phyloP scores from a whole-genome alignment of 2,113 vertebrate species.

The Grantiella picta region DNA sequence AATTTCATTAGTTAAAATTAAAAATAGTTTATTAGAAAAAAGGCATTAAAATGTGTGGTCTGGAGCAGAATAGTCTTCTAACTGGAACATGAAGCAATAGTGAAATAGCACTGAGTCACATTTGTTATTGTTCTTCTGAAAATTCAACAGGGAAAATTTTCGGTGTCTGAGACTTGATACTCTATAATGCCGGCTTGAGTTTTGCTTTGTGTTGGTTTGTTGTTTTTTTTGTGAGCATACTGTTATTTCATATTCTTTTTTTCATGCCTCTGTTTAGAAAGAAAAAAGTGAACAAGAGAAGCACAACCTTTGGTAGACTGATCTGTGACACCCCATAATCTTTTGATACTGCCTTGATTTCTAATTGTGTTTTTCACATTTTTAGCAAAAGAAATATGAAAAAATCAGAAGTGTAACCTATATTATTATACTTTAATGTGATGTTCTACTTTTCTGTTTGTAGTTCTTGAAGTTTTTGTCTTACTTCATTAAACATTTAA shows the following conservation, averaged over 20 bases:
- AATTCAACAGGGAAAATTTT: neutral
- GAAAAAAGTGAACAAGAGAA: conserved; percentile 39
- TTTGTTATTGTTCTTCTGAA: neutral
- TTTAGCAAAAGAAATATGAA: conserved; percentile 67
- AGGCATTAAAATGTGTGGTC: neutral
- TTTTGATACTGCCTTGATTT: conserved; percentile 67
- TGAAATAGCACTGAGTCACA: neutral
- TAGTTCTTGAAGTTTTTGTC: conserved; percentile 94
- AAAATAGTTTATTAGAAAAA: neutral
- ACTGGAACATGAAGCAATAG: neutral
- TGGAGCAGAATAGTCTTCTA: neutral
- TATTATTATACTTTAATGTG: conserved; percentile 80
- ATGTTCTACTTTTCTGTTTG: conserved; percentile 80
- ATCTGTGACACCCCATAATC: conserved; percentile 33
- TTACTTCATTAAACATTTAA: conserved; percentile 98
- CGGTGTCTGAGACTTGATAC: neutral
- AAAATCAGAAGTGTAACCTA: conserved; percentile 73
- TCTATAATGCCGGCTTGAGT: neutral
- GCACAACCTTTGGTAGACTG: conserved; percentile 49
- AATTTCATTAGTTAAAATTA: neutral
- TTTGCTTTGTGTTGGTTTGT: neutral
- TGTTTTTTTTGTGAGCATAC: neutral
- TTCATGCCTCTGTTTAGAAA: conserved; percentile 34
- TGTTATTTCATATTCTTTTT: conserved; percentile 12
- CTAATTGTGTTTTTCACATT: conserved; percentile 70